These are phyloP conservation scores for Temnothorax rugatulus DNA, from an alignment of 2,888 invertebrate species.

Conservation along the genomic window DNA sequence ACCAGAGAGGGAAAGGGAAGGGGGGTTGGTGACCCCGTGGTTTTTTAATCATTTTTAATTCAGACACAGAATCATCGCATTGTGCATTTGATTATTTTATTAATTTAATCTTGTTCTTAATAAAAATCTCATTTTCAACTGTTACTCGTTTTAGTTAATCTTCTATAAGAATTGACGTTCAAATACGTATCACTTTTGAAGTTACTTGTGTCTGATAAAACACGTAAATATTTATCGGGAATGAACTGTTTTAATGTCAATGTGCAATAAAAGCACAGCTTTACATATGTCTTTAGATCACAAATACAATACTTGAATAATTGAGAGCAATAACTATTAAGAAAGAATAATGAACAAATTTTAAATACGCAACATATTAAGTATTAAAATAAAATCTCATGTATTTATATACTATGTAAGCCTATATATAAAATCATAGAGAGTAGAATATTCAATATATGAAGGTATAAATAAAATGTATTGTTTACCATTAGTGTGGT, in stretches of 20 bases:
- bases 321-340: neutral
- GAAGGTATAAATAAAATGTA: neutral
- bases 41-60: constrained; percentile 20
- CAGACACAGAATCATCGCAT: neutral
- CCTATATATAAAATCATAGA: neutral
- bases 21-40: constrained; percentile 41
- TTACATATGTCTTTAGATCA: neutral
- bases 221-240: neutral
- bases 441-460: neutral
- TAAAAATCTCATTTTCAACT: neutral
- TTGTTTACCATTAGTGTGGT: neutral
- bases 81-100: neutral
- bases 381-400: neutral
- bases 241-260: neutral
- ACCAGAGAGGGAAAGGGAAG: neutral
- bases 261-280: neutral
- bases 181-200: no score
- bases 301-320: neutral
- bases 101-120: constrained; percentile 17
- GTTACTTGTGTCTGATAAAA: neutral
- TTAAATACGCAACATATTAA: neutral
- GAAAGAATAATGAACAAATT: neutral
- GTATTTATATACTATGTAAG: neutral
- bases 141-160: neutral
- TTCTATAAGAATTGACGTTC: neutral